Evolutionary conservation across 2,797 vertebrate species (phyloP).

Genomic region (Holocentrus rufus): DNA sequence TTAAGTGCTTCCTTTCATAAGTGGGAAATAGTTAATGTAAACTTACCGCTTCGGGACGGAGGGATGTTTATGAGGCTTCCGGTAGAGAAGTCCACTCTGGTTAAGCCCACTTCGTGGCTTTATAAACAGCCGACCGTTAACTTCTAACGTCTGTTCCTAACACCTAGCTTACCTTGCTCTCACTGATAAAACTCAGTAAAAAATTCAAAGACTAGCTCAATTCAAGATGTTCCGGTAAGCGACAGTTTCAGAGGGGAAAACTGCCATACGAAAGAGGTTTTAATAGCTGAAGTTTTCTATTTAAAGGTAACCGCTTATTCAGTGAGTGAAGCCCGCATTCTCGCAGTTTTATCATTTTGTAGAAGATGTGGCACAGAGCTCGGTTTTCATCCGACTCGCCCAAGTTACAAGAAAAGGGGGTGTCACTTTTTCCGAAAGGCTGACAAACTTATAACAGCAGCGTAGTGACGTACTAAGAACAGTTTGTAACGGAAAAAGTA

Average conservation of each 20-base stretch:
- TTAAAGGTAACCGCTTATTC: background rate
- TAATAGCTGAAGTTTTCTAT: background rate
- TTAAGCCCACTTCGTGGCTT: constrained; percentile 36
- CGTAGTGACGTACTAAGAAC: rapidly evolving
- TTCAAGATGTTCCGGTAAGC: background rate
- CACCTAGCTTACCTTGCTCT: constrained; percentile 34
- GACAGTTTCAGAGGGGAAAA: background rate
- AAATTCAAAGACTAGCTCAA: background rate
- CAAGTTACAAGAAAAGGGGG: constrained; percentile 53
- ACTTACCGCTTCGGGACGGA: constrained; percentile 57
- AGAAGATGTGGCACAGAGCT: constrained; percentile 80
- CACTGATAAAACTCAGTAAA: background rate
- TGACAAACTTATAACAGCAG: background rate
- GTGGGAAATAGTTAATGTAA: background rate
- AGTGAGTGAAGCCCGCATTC: constrained; percentile 36
- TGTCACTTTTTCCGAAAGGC: background rate
- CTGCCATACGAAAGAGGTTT: rapidly evolving
- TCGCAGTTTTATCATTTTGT: constrained; percentile 65
- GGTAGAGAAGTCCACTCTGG: constrained; percentile 39
- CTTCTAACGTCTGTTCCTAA: constrained; percentile 22
- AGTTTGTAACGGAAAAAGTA: rapidly evolving
- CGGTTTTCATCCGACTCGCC: constrained; percentile 72
- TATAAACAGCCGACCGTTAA: constrained; percentile 50
- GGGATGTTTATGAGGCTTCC: background rate
- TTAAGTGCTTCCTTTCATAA: background rate